Percentiles rank a stretch among this genome's conserved stretches.
phyloP scores from a whole-genome alignment of 2,888 invertebrate species.

The Rhaphigaster nebulosa region DNA sequence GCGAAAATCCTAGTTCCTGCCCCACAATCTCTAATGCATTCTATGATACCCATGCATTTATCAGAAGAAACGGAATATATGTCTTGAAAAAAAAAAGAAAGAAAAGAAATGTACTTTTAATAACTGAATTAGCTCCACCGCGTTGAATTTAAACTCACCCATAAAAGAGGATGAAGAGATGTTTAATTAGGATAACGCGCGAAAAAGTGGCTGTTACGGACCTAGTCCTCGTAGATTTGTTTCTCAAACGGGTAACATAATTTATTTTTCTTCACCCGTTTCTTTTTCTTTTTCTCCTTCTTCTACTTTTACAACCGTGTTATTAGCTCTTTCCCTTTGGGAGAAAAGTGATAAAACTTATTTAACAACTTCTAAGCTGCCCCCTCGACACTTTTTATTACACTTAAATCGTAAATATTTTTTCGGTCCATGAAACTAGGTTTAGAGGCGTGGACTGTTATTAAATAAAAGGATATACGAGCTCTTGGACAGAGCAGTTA shows the following conservation, averaged over 20 bases:
- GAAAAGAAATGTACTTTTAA: not conserved
- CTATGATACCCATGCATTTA: not conserved
- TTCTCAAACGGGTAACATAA: not conserved
- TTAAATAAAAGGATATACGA: not conserved
- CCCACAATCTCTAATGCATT: too few relatives aligned
- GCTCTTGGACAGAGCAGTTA: not conserved
- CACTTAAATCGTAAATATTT: constrained; percentile 28
- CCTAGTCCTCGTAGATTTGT: not conserved
- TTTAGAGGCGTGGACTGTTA: not conserved
- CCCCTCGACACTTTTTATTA: not conserved
- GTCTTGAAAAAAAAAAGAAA: not conserved
- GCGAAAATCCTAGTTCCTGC: too few relatives aligned
- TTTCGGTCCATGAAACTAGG: constrained; percentile 1
- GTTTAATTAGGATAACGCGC: not conserved
- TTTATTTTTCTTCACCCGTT: not conserved
- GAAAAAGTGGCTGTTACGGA: not conserved
- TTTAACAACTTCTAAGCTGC: not conserved
- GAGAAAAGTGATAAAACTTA: constrained; percentile 31
- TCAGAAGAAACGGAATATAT: not conserved
- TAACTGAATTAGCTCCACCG: not conserved
- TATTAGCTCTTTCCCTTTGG: constrained; percentile 27
- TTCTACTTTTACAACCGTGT: constrained; percentile 21
- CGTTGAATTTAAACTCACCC: not conserved
- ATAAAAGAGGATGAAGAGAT: not conserved
- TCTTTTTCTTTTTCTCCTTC: not conserved